Base-by-base conservation (phyloP, 2,888 invertebrate genomes). In the Microplitis manilae region DNA sequence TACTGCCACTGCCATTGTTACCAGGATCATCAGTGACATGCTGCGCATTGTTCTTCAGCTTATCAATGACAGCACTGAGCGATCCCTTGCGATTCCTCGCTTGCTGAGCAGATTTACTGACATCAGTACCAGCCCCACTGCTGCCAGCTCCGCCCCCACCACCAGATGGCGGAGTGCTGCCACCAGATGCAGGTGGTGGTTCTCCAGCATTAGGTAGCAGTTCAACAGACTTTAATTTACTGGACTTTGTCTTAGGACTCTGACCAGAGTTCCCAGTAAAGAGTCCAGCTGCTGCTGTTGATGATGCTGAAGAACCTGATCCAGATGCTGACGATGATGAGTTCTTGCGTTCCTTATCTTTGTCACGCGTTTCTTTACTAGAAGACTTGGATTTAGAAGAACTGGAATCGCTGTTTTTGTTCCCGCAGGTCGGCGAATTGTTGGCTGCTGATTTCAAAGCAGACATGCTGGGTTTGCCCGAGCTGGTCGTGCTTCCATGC, bases 391-490 rank as follows among this genome's bases (percentile, higher is more conserved):
- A 77, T 65, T 80, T 84, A 8, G 85, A 85, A 2, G 87, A 84
- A 9, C 86, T 81, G 1, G 84, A 82, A 1, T 81, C 81, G 61
- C 68, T 75, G 41, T 75, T 79, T 69, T 86, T 89, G 92, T 93
- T 70, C 2, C 68, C 68, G 40, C 68, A 80, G 1, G 81, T 76
- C 1, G 94, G 81, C 50, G 79, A 94, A 85, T 93, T 93, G 0
- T 81, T 81, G 7, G 94, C 92, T 0, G 96, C 96, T 60, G 95
- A 96, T 87, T 96, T 96, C 30, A 96, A 90, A 0, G 96, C 94
- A 0, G 96, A 96, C 95, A 97, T 96, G 85, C 96, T 96, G 0
- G 96, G 96, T 86, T 97, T 97, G 0, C 96, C 96, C 0, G 95
- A 94, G 76, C 93, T 92, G 13, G 94, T 92, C 0, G 93, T 93